A percentile compares a stretch with the other conserved stretches of the same genome.
phyloP scores from a whole-genome alignment of 2,797 vertebrate species.

The Argyrosomus regius region DNA sequence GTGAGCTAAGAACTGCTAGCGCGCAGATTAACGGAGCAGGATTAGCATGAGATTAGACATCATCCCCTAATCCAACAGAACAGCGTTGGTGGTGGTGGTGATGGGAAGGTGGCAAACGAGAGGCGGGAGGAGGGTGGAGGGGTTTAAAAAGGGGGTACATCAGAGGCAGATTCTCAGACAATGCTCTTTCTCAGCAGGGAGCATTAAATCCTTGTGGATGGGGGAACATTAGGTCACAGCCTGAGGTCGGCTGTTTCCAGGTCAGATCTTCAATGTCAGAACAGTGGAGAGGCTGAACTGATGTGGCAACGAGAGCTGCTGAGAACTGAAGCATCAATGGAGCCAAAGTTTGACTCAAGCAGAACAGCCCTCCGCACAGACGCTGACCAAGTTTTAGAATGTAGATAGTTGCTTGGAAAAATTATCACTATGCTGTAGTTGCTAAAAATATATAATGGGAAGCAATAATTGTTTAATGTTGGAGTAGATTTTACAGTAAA shows the following conservation, averaged over 20 bases:
- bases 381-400: neutral
- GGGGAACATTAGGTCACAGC: constrained; percentile 59
- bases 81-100: constrained; percentile 10
- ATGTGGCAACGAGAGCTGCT: constrained; percentile 35
- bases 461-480: neutral
- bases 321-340: constrained; percentile 7
- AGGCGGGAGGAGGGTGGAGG: neutral
- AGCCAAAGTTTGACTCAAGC: constrained; percentile 21
- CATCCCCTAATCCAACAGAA: constrained; percentile 66
- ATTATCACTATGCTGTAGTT: neutral
- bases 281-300: constrained; percentile 45
- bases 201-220: constrained; percentile 49
- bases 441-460: too few relatives aligned
- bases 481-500: neutral
- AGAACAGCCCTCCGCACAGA: neutral
- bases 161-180: constrained; percentile 25
- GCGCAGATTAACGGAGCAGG: constrained; percentile 75
- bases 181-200: constrained; percentile 61
- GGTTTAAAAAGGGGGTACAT: constrained; percentile 38
- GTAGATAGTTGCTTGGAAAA: neutral
- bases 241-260: constrained; percentile 61
- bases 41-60: constrained; percentile 79
- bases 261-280: constrained; percentile 59
- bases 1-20: constrained; percentile 54
- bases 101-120: constrained; percentile 31